phyloP scores from a whole-genome alignment of 2,888 invertebrate species.

The Panzeria rudis region DNA sequence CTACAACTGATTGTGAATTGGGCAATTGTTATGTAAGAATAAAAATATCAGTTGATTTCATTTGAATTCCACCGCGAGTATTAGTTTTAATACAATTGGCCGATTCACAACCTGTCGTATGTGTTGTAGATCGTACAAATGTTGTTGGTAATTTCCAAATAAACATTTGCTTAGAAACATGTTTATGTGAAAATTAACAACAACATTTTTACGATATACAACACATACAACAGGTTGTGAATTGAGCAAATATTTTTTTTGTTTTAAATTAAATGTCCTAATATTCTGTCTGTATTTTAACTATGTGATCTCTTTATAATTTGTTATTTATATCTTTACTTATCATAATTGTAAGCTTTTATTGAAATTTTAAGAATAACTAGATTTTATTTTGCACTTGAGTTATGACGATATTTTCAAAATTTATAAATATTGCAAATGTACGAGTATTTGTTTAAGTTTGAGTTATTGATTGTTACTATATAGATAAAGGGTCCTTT shows the following conservation, averaged over 20 bases:
- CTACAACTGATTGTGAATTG: no score
- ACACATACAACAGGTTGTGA: no score
- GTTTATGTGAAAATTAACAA: no score
- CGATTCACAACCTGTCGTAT: no score
- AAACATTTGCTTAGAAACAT: no score
- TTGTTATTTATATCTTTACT: background rate
- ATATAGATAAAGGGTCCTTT: conserved; percentile 14
- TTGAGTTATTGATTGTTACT: conserved; percentile 50
- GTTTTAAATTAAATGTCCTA: background rate
- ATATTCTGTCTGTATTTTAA: background rate
- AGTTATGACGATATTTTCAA: background rate
- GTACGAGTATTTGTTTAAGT: background rate
- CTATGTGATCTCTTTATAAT: background rate
- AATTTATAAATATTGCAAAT: conserved; percentile 5
- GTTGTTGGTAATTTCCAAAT: no score
- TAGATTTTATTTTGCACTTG: background rate
- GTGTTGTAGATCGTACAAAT: no score
- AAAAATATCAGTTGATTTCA: no score
- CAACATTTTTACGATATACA: no score
- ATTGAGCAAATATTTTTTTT: background rate
- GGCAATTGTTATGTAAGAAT: no score
- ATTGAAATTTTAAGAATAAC: background rate
- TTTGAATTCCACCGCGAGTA: no score
- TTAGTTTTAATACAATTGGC: no score
- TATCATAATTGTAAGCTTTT: background rate